A percentile compares a stretch with the other conserved stretches of the same genome.
phyloP scores from a whole-genome alignment of 2,113 vertebrate genomes.

The Gymnarchus niloticus region DNA sequence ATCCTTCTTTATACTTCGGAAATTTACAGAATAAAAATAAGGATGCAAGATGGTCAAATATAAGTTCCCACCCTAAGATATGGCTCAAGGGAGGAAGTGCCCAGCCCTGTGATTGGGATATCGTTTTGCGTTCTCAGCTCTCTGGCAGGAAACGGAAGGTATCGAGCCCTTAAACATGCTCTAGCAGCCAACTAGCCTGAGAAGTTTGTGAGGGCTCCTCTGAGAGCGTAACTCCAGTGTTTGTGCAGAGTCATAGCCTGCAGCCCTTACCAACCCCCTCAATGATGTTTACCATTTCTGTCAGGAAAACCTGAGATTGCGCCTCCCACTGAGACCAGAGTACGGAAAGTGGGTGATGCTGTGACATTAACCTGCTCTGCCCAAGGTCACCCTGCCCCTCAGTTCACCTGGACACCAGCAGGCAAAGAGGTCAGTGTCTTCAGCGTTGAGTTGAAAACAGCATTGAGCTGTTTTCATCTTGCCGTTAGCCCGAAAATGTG shows the following conservation, averaged over 20 bases:
- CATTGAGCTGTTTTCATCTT: too few species aligned
- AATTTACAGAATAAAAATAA: not conserved
- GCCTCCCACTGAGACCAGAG: not conserved
- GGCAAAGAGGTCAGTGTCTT: conserved; percentile 43
- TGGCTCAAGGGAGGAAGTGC: conserved; percentile 8
- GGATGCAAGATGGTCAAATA: not conserved
- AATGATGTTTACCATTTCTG: not conserved
- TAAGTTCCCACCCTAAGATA: not conserved
- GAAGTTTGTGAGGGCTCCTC: too few species aligned
- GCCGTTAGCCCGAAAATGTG: not conserved
- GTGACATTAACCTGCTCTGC: conserved; percentile 55
- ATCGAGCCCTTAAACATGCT: not conserved
- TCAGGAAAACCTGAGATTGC: conserved; percentile 43
- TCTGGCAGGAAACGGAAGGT: not conserved
- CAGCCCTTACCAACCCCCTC: not conserved
- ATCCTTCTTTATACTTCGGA: not conserved
- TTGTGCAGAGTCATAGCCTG: too few species aligned
- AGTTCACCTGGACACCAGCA: conserved; percentile 58
- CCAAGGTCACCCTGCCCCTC: conserved; percentile 55
- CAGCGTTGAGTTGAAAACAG: too few species aligned
- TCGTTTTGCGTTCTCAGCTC: not conserved
- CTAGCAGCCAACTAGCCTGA: too few species aligned
- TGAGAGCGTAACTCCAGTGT: too few species aligned
- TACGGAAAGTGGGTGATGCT: conserved; percentile 33
- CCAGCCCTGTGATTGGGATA: not conserved